phyloP scores from a whole-genome alignment of 2,113 vertebrate species.

The Nycticorax nycticorax region DNA sequence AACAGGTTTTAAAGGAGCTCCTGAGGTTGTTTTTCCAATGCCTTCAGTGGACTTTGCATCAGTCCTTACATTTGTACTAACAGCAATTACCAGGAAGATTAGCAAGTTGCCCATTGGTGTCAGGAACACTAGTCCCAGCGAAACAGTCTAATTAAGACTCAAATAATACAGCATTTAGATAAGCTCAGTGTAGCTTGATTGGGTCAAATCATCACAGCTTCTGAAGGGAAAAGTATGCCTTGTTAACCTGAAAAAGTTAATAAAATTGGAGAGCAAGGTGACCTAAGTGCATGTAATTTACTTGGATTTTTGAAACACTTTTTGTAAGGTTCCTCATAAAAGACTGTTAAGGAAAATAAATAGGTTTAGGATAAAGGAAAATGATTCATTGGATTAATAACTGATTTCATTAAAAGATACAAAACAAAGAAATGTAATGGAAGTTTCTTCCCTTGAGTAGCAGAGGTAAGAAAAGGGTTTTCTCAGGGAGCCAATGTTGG shows the following conservation, averaged over 20 bases:
- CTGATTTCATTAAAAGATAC: neutral
- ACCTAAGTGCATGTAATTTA: neutral
- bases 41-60: neutral
- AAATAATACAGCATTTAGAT: conserved; percentile 1
- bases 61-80: neutral
- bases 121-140: neutral
- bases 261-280: neutral
- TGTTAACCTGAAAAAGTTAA: conserved; percentile 20
- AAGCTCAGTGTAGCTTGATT: neutral
- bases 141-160: conserved; percentile 51
- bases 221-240: neutral
- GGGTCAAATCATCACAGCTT: neutral
- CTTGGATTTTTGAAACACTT: neutral
- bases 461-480: neutral
- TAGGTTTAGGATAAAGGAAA: neutral
- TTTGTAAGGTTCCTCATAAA: neutral
- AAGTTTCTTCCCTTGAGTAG: neutral
- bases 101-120: neutral
- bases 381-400: neutral
- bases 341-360: neutral
- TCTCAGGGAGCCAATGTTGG: neutral
- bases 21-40: neutral
- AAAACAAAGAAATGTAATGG: neutral
- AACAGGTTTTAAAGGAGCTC: neutral
- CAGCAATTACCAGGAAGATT: conserved; percentile 14